Conservation (phyloP, 2,888 invertebrate species). For the Homarus gammarus region DNA sequence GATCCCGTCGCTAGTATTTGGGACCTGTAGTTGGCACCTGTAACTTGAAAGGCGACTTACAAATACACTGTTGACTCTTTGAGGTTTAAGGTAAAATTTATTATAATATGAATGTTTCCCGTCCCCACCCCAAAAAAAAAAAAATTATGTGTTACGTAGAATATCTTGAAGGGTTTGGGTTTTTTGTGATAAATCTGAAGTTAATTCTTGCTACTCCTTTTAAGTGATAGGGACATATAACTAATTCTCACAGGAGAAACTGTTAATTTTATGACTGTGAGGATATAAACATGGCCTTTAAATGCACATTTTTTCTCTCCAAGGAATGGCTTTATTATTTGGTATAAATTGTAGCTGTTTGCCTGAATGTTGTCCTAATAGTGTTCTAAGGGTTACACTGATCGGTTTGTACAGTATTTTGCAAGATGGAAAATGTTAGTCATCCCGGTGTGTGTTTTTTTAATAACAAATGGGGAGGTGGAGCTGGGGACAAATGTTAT, state of each 20-base stretch:
- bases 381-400: not conserved
- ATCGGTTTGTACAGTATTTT: not conserved
- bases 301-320: not conserved
- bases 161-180: not conserved
- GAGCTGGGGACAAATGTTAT: not conserved
- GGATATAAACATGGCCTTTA: not conserved
- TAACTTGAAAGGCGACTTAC: not conserved
- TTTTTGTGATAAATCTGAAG: not conserved
- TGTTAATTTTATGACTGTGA: not conserved
- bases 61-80: not conserved
- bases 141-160: not conserved
- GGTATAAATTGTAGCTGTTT: not conserved
- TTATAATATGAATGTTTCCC: not conserved
- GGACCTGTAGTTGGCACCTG: not conserved
- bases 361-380: not conserved
- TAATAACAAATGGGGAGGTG: not conserved
- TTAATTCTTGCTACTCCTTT: not conserved
- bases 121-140: too few species aligned
- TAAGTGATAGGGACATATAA: too few species aligned
- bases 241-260: not conserved
- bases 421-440: not conserved
- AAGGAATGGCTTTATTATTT: not conserved
- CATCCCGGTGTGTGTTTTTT: not conserved
- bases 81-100: not conserved
- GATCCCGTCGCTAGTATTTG: not conserved